Base-by-base conservation (phyloP, 2,113 vertebrate genomes). In the Shinisaurus crocodilurus region DNA sequence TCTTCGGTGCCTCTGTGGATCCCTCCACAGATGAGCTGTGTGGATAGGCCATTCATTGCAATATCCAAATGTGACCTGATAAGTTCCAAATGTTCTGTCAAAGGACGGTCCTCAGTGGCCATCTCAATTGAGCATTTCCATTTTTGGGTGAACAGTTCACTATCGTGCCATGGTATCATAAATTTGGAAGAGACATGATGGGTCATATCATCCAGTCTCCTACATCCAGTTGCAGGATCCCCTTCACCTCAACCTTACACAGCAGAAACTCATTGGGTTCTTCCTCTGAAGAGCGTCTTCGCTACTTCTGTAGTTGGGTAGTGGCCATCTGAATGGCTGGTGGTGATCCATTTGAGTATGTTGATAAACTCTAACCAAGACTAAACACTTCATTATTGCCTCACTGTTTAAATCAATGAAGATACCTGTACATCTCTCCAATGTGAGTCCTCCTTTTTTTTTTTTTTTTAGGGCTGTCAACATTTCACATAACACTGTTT, bases 401-500 rank as follows among this genome's bases (percentile, higher is more conserved):
- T 81, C 88, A 32, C 70, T 65, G 1, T 54, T 93, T 91, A 54
- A 67, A 85, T 90, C 0, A 0, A 3, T 82, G 45, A 72, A 91
- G 72, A 43, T 70, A 2, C 82, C 72, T 88, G 48, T 0, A 75
- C 88, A 89, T n/a, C 83, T 83, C 6, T 69, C 90, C 65, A 57
- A n/a, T 43, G 3, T 48, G 25, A 48, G 0, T 91, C 80, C 40
- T n/a, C n/a, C n/a, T n/a, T n/a, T n/a, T n/a, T n/a, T n/a, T n/a
- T n/a, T n/a, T n/a, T 50, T 72, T 85, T 96, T 77, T 23, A 1
- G 18, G 89, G 92, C 16, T 34, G 57, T 91, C 92, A 93, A n/a
- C 63, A 23, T 92, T 93, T 93, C 29, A 70, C 89, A 29, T 85
- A 89, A 82, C 74, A 85, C 90, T 77, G 16, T 91, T 85, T 70